Base-by-base conservation (phyloP, 2,888 invertebrate species). In the Leptinotarsa rubiginosa region DNA sequence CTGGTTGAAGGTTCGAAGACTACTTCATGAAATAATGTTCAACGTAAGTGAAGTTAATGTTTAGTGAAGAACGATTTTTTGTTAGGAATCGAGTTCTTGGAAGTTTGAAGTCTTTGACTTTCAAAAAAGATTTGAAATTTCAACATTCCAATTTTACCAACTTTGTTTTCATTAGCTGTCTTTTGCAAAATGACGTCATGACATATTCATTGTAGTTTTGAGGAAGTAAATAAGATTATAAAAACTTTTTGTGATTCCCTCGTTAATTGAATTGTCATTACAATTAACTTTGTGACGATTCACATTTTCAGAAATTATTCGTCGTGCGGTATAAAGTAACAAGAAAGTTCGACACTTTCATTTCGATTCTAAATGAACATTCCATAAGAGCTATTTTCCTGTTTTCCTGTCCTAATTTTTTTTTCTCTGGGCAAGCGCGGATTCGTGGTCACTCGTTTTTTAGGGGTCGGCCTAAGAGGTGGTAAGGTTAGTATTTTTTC, bases 401-500 rank as follows among this genome's bases (percentile, higher is more conserved):
- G 7, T 31, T 62, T 62, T 62, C 62, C 62, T n/a, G 7, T 62
- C 10, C 7, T 10, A 10, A 41, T 1, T n/a, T 31, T 31, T 16
- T n/a, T 41, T 41, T 59, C 52, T 50, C 59, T 56, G 68, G 70
- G 75, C 75, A 76, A 65, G 73, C 73, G 73, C 73, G 59, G 2
- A 49, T 47, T 62, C 65, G 31, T 49, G 66, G 73, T 73, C 75
- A 73, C 73, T 73, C 75, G 49, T 70, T 69, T 74, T 67, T 73
- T 49, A 75, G 73, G 75, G 78, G 78, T 75, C 76, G 78, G 75
- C 78, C 73, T 73, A 68, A 50, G 72, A 78, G 73, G 73, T 73
- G 64, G 72, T 66, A 78, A 78, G 78, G 78, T 78, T 78, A 78
- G 78, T 78, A 50, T 18, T 22, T 59, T 50, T 68, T 50, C 56